These are phyloP conservation scores for Eurytoma adleriae DNA, from an alignment of 2,888 invertebrate genomes.

Conservation along the genomic window DNA sequence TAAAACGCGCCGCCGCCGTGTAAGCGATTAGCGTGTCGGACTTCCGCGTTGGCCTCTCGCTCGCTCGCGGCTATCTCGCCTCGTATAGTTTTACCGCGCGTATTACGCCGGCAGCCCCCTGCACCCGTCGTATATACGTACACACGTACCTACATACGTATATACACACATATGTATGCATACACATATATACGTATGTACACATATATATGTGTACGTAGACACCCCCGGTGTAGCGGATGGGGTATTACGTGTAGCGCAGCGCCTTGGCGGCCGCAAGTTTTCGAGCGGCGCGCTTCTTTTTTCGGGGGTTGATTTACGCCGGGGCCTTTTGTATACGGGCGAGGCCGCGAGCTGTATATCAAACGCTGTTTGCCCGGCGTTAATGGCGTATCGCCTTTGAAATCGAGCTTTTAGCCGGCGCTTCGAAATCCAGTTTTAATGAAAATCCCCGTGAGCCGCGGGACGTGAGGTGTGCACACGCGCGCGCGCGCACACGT, in stretches of 20 bases:
- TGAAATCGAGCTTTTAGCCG: background rate
- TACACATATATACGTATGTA: no score
- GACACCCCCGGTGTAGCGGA: slow-evolving; percentile 11
- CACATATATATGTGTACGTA: background rate
- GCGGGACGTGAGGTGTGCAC: no score
- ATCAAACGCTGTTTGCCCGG: background rate
- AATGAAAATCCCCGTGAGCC: background rate
- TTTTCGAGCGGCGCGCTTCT: background rate
- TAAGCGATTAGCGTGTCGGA: slow-evolving; percentile 63
- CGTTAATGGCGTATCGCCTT: background rate
- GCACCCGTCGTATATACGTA: slow-evolving; percentile 22
- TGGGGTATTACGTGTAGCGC: background rate
- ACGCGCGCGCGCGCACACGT: no score
- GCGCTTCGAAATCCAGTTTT: slow-evolving; percentile 17
- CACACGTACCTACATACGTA: background rate
- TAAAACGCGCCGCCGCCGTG: slow-evolving; percentile 49
- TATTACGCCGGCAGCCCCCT: slow-evolving; percentile 52
- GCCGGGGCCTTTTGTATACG: slow-evolving; percentile 1
- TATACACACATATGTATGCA: background rate
- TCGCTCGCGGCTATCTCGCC: slow-evolving; percentile 49
- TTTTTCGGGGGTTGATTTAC: background rate
- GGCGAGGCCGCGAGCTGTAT: no score
- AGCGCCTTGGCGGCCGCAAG: no score
- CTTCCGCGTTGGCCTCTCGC: slow-evolving; percentile 60
- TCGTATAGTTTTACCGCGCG: slow-evolving; percentile 56